Percentiles rank a stretch among this genome's conserved stretches.
phyloP scores from a whole-genome alignment of 2,113 vertebrate species.

The Turdus rufiventris region DNA sequence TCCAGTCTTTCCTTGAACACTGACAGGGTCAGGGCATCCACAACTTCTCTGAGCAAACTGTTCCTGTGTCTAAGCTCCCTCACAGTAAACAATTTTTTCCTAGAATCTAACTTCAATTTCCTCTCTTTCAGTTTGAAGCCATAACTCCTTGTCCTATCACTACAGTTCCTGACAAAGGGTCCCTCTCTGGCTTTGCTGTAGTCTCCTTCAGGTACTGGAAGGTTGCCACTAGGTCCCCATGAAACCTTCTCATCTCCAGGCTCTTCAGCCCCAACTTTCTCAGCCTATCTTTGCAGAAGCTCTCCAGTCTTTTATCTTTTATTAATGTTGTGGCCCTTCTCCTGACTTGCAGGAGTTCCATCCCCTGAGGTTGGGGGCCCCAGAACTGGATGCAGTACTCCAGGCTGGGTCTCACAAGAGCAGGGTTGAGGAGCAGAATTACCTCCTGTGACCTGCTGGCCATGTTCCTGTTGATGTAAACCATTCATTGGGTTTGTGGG shows the following conservation, averaged over 20 bases:
- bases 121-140: background rate
- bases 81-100: background rate
- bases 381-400: background rate
- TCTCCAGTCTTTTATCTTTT: background rate
- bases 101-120: background rate
- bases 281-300: no score
- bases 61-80: background rate
- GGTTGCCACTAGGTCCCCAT: background rate
- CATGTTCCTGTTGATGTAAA: accelerated
- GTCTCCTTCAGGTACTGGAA: background rate
- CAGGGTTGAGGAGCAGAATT: background rate
- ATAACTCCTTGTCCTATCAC: background rate
- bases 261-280: background rate
- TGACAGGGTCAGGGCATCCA: no score
- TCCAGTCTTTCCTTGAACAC: background rate
- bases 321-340: background rate
- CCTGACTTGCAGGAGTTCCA: background rate
- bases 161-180: background rate
- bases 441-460: background rate
- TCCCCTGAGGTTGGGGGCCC: no score
- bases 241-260: background rate
- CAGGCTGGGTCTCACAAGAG: background rate
- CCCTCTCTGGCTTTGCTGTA: background rate
- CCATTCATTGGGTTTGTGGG: background rate
- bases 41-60: background rate